phyloP scores from a whole-genome alignment of 2,888 invertebrate genomes.

The Hoplodrina blanda region DNA sequence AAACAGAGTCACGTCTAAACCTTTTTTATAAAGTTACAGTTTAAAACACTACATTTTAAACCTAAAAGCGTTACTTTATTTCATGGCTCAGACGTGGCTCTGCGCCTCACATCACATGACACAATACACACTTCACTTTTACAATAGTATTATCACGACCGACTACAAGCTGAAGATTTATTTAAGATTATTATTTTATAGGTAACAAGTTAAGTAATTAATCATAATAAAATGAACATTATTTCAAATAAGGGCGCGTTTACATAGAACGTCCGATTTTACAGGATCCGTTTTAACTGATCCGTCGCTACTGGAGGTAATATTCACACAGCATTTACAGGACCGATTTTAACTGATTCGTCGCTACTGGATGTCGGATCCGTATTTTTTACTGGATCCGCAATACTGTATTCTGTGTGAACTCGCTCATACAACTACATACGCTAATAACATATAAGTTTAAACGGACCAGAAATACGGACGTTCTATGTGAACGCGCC shows the following conservation, averaged over 20 bases:
- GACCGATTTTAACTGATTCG: too few relatives aligned
- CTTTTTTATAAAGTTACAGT: not conserved
- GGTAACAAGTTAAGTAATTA: constrained; percentile 6
- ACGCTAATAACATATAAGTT: too few relatives aligned
- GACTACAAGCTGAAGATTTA: constrained; percentile 19
- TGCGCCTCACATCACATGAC: not conserved
- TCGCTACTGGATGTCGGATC: too few relatives aligned
- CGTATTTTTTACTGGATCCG: too few relatives aligned
- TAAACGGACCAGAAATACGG: too few relatives aligned
- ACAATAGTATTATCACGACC: constrained; percentile 11
- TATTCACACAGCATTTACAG: too few relatives aligned
- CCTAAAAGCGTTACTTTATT: not conserved
- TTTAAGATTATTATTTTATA: constrained; percentile 16
- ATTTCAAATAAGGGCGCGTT: constrained; percentile 8
- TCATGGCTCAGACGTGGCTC: constrained; percentile 4
- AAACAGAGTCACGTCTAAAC: constrained; percentile 9
- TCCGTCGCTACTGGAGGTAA: too few relatives aligned
- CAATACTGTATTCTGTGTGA: too few relatives aligned
- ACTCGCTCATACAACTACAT: too few relatives aligned
- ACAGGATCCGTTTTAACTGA: too few relatives aligned
- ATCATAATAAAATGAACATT: constrained; percentile 4
- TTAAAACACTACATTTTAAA: constrained; percentile 53
- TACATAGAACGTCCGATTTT: too few relatives aligned
- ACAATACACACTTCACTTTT: not conserved
- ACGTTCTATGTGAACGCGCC: too few relatives aligned